These are phyloP conservation scores for Cryptoprocta ferox DNA, from an alignment of 2,797 vertebrate genomes.

Conservation along the genomic window DNA sequence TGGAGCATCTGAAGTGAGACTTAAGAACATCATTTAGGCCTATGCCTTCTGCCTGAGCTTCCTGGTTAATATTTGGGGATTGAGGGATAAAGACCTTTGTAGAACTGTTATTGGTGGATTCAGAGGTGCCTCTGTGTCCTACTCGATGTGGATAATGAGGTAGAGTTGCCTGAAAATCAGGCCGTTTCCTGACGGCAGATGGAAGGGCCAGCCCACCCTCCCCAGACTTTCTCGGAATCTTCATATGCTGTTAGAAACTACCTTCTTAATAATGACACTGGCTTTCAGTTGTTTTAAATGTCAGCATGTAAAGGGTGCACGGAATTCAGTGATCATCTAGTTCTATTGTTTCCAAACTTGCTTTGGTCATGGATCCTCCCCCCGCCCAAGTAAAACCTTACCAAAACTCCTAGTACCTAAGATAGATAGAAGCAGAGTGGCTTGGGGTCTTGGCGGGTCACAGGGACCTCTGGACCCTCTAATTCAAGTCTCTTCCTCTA, in stretches of 20 bases:
- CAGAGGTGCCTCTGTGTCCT: not conserved
- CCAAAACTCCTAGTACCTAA: not conserved
- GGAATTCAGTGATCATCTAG: not conserved
- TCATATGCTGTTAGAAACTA: not conserved
- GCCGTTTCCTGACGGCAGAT: not conserved
- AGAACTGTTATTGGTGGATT: conserved; percentile 2
- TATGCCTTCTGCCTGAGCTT: not conserved
- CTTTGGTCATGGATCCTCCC: not conserved
- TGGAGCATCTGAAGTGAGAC: not conserved
- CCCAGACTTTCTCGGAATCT: not conserved
- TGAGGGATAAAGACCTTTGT: not conserved
- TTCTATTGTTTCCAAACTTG: conserved; percentile 1
- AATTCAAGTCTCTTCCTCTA: not conserved
- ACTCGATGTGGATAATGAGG: not conserved
- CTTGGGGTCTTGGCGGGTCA: not conserved
- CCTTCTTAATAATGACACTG: not conserved
- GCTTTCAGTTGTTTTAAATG: not conserved
- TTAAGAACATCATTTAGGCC: not conserved
- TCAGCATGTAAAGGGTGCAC: not conserved
- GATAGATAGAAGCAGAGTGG: not conserved
- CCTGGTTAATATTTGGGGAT: not conserved
- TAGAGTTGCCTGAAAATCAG: not conserved
- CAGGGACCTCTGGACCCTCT: not conserved
- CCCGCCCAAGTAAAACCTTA: not conserved
- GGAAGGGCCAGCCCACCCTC: not conserved